phyloP scores from a whole-genome alignment of 2,113 vertebrate genomes.

The Xiphophorus couchianus region DNA sequence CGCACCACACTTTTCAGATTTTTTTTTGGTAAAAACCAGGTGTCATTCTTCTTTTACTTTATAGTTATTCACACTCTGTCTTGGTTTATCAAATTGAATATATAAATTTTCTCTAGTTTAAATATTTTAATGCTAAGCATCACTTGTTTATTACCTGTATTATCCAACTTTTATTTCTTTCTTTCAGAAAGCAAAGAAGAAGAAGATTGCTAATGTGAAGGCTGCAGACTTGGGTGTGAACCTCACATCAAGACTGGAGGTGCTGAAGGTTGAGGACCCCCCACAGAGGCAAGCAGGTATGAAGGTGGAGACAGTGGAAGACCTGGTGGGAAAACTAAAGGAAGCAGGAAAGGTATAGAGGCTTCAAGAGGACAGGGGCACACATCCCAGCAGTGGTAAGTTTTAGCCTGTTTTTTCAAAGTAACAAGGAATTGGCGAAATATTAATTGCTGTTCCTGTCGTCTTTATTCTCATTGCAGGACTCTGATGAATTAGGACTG shows the following conservation, averaged over 20 bases:
- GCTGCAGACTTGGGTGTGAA: slow-evolving; percentile 87
- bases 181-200: slow-evolving; percentile 93
- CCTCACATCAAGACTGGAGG: slow-evolving; percentile 80
- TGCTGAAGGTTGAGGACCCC: slow-evolving; percentile 87
- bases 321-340: slow-evolving; percentile 86
- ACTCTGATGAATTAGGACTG: slow-evolving; percentile 45
- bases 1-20: no score
- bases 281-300: slow-evolving; percentile 85
- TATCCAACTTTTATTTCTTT: background rate
- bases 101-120: background rate
- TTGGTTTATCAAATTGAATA: background rate
- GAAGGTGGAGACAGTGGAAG: slow-evolving; percentile 88
- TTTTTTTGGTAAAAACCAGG: no score
- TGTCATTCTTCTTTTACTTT: no score
- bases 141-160: background rate
- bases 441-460: slow-evolving; percentile 31
- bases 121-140: background rate
- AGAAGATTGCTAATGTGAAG: slow-evolving; percentile 87
- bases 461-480: slow-evolving; percentile 45
- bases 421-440: background rate
- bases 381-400: slow-evolving; percentile 41
- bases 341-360: slow-evolving; percentile 84
- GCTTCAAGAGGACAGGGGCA: background rate
- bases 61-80: no score
- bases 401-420: background rate